Evolutionary conservation across 2,113 vertebrate genomes (phyloP).

Genomic region (Hippolais icterina): DNA sequence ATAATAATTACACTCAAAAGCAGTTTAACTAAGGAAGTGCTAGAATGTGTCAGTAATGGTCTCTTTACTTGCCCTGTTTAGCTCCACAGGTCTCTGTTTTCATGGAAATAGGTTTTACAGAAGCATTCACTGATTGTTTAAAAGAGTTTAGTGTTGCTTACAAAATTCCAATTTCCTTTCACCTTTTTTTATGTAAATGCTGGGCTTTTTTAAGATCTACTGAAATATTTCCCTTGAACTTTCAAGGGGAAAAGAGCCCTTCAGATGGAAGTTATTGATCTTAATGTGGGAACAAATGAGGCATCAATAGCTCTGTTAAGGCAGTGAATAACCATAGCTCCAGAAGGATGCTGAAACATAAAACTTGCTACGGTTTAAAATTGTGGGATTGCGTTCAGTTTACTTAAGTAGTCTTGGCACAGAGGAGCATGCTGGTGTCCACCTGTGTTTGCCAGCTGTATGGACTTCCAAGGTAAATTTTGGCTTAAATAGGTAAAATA

Average conservation of each 20-base stretch:
- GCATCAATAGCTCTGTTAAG: background rate
- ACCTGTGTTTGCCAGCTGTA: background rate
- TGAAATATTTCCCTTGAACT: background rate
- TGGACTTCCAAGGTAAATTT: background rate
- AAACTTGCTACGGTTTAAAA: background rate
- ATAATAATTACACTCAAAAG: background rate
- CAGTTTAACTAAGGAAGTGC: background rate
- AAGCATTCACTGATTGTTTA: background rate
- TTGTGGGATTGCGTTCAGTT: background rate
- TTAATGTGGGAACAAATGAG: background rate
- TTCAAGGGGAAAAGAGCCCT: background rate
- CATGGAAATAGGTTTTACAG: background rate
- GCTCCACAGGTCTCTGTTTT: background rate
- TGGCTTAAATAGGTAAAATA: background rate
- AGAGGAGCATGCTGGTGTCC: background rate
- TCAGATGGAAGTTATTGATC: background rate
- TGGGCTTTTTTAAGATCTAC: background rate
- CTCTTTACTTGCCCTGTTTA: background rate
- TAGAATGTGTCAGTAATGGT: background rate
- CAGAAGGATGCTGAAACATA: background rate
- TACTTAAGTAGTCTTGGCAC: background rate
- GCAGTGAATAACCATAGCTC: background rate
- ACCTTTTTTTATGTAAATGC: background rate
- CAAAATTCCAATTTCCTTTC: background rate
- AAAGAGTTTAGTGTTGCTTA: background rate